Conservation (phyloP, 2,888 invertebrate genomes). For the Anodontia alba region DNA sequence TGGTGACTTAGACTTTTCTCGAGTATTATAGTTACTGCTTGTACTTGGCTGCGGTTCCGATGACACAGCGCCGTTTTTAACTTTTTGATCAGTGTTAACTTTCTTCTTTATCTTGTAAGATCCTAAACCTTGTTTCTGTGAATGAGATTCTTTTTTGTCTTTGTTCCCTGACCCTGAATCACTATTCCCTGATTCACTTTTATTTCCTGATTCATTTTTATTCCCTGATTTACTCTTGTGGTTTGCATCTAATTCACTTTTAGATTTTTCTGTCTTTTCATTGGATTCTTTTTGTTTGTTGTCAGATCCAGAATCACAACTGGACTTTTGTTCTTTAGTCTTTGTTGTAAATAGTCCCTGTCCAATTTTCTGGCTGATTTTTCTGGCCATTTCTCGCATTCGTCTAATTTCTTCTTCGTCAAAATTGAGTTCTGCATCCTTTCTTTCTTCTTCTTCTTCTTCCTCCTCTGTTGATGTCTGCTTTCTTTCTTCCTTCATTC, state of each 20-base stretch:
- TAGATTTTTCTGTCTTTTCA: not conserved
- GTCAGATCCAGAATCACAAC: slow-evolving; percentile 12
- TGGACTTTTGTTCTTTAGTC: not conserved
- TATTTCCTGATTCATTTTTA: slow-evolving; percentile 9
- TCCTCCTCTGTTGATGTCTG: slow-evolving; percentile 51
- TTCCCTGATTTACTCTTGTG: not conserved
- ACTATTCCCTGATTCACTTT: slow-evolving; percentile 17
- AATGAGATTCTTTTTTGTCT: slow-evolving; percentile 7
- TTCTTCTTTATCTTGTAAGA: not conserved
- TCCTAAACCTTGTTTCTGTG: not conserved
- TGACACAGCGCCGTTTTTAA: not conserved
- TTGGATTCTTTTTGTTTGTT: slow-evolving; percentile 1
- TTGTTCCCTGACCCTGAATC: slow-evolving; percentile 18
- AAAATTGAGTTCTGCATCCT: slow-evolving; percentile 63
- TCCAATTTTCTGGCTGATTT: slow-evolving; percentile 83
- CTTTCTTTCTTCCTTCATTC: slow-evolving; percentile 60
- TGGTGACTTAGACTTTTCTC: not conserved
- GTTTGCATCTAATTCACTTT: not conserved
- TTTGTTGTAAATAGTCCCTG: slow-evolving; percentile 32
- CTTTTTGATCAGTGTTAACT: not conserved
- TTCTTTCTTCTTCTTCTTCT: slow-evolving; percentile 65
- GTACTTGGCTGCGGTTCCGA: not conserved
- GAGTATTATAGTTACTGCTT: not conserved
- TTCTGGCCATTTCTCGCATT: slow-evolving; percentile 80
- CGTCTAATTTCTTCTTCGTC: slow-evolving; percentile 72